A percentile compares a stretch with the other conserved stretches of the same genome.
phyloP scores from a whole-genome alignment of 2,888 invertebrate genomes.

The Eupelmus urozonus region DNA sequence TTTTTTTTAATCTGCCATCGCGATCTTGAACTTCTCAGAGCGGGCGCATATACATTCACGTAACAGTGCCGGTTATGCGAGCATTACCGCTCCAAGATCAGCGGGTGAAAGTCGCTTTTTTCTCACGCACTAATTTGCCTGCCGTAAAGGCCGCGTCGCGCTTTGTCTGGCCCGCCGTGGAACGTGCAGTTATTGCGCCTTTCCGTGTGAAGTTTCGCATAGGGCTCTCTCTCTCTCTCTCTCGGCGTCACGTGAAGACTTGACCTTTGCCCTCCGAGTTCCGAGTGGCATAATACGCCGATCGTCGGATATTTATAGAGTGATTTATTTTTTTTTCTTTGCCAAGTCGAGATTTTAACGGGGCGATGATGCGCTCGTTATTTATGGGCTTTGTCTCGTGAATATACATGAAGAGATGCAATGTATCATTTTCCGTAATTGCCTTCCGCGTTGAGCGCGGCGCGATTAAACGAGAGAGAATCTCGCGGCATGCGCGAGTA shows the following conservation, averaged over 20 bases:
- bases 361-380: conserved; percentile 29
- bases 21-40: background rate
- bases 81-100: conserved; percentile 41
- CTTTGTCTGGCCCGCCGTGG: no score
- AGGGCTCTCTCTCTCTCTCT: conserved; percentile 10
- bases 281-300: no score
- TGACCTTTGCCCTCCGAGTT: background rate
- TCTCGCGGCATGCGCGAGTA: background rate
- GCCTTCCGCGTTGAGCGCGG: conserved; percentile 23
- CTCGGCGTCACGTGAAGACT: no score
- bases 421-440: conserved; percentile 44
- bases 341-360: conserved; percentile 18
- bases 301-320: background rate
- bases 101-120: conserved; percentile 48
- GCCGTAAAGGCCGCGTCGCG: no score
- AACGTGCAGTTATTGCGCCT: conserved; percentile 44
- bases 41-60: background rate
- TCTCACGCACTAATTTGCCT: conserved; percentile 38
- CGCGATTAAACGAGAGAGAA: background rate
- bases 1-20: no score
- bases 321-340: conserved; percentile 24
- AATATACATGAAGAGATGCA: conserved; percentile 25
- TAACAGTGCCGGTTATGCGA: conserved; percentile 27
- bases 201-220: conserved; percentile 53
- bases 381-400: conserved; percentile 28